Base-by-base conservation (phyloP, 1,140 invertebrate genomes). In the Charaxes varanes region DNA sequence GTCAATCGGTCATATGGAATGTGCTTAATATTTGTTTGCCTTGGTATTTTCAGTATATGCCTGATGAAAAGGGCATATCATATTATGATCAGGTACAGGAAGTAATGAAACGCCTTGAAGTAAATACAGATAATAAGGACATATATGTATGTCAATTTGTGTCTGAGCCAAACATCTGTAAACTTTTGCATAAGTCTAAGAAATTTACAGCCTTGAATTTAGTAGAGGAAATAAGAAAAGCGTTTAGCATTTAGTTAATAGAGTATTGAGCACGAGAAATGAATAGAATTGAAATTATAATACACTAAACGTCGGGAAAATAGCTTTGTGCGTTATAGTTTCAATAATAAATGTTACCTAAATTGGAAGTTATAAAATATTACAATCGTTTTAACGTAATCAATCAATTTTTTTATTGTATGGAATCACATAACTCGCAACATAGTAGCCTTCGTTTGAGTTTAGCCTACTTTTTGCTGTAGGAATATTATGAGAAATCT, bases 111-210 rank as follows among this genome's bases (percentile, higher is more conserved):
- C 26, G 41, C 8, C 52, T 83, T 13, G 66, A 74, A 58, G 30
- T 32, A 1, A 65, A 80, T 21, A 78, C 71, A 2, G 73, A 79
- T 21, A 61, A 68, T 42, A 72, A 74, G 14, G 61, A 74, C 38
- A 73, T 83, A 43, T 80, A 76, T 16, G 41, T 83, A 11, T 52
- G 54, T 23, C 78, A 66, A 33, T 73, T 83, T 41, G 53, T 79
- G 3, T 41, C 45, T 6, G 65, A 83, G 6, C 49, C 63, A 7
- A 43, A 51, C 4, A 44, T 79, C 22, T 80, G 73, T 37, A 68
- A 67, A 37, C 31, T 80, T 3, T 35, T 83, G 11, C 62, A 77
- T 21, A 79, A 66, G 23, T 62, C 65, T 0, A 79, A 79, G 19
- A 80, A 76, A 35, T 83, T 83, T 49, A 57, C 47, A 10, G 54